Conservation (phyloP, 1,140 invertebrate genomes). For the Antheraea pernyi region DNA sequence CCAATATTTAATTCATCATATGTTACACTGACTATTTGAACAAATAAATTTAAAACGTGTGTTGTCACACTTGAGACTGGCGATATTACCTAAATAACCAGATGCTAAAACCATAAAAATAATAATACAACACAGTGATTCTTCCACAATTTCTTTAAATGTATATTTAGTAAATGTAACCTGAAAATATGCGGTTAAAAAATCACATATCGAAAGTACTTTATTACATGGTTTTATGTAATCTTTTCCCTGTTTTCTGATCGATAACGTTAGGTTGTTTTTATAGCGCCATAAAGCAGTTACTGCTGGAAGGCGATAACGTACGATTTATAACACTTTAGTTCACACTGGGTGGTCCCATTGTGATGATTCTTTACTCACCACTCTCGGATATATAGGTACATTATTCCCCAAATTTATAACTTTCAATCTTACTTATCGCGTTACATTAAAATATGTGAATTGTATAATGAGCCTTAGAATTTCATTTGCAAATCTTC, state of each 20-base stretch:
- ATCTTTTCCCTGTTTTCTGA: conserved; percentile 26
- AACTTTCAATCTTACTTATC: conserved; percentile 20
- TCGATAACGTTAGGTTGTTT: conserved; percentile 38
- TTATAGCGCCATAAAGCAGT: conserved; percentile 48
- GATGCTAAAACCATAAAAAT: too few species aligned
- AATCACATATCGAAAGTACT: background rate
- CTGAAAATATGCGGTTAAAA: background rate
- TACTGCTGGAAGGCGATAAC: conserved; percentile 44
- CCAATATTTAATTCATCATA: too few species aligned
- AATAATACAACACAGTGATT: too few species aligned
- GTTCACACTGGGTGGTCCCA: conserved; percentile 22
- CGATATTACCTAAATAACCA: too few species aligned
- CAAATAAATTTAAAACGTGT: too few species aligned
- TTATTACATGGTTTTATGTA: conserved; percentile 11
- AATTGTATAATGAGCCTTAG: too few species aligned
- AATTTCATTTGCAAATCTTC: too few species aligned
- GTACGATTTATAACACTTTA: conserved; percentile 50
- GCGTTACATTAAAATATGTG: background rate
- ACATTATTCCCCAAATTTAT: conserved; percentile 26
- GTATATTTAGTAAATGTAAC: too few species aligned
- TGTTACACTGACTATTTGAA: too few species aligned
- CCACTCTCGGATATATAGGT: conserved; percentile 11
- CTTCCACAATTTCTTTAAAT: too few species aligned
- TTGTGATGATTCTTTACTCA: conserved; percentile 15
- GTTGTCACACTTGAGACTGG: too few species aligned